Percentiles rank a stretch among this genome's conserved stretches.
Conservation (phyloP, 1,140 invertebrate species). For the Globodera rostochiensis region DNA sequence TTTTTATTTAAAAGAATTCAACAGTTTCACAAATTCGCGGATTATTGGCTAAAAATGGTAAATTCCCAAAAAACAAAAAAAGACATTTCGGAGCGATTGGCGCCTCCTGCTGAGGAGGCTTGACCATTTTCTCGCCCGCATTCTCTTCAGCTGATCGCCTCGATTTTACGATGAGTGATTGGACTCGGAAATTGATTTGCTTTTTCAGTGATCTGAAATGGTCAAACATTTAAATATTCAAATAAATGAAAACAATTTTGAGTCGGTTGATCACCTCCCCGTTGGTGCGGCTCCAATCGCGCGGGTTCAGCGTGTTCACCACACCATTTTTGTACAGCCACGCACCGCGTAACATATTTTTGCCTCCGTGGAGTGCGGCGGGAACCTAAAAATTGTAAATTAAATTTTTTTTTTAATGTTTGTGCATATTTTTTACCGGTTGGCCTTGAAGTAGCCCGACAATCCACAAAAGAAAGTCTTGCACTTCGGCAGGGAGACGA, state of each 20-base stretch:
- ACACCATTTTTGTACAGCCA: neutral
- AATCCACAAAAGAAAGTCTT: slow-evolving; percentile 15
- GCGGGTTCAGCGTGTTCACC: slow-evolving; percentile 5
- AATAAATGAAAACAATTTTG: neutral
- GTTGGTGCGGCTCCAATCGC: neutral
- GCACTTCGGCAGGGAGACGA: slow-evolving; percentile 24
- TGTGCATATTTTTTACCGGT: neutral
- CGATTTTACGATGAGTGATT: neutral
- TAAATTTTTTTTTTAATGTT: neutral
- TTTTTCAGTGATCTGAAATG: neutral
- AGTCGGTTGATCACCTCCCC: neutral
- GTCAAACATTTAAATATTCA: neutral
- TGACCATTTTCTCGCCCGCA: neutral
- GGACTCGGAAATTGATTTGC: neutral
- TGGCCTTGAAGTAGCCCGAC: neutral
- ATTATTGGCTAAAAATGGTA: too few relatives aligned
- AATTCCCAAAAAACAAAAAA: too few relatives aligned
- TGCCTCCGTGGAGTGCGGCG: neutral
- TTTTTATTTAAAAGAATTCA: too few relatives aligned
- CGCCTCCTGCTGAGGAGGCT: neutral
- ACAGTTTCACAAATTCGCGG: too few relatives aligned
- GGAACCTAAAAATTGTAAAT: neutral
- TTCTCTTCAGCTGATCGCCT: neutral
- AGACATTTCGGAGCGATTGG: neutral
- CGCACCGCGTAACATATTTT: slow-evolving; percentile 6